A percentile compares a stretch with the other conserved stretches of the same genome.
Evolutionary conservation across 2,888 invertebrate genomes (phyloP).

Genomic region (Liodrosophila aerea): DNA sequence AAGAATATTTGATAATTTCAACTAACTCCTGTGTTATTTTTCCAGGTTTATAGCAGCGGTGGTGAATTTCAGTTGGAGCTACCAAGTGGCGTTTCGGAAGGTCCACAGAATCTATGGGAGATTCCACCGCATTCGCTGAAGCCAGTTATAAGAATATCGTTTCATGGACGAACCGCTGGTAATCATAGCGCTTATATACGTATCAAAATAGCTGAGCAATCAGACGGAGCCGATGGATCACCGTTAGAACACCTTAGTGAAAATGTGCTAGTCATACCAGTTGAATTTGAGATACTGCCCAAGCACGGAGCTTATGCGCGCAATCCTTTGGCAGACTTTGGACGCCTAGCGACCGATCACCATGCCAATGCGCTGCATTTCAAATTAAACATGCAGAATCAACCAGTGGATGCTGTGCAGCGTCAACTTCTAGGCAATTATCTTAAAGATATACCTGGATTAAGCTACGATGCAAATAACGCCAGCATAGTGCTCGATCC

Average conservation of each 20-base stretch:
- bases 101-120: conserved; percentile 92
- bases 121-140: conserved; percentile 94
- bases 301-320: conserved; percentile 89
- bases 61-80: conserved; percentile 94
- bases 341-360: conserved; percentile 86
- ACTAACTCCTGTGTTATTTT: not conserved
- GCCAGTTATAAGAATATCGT: conserved; percentile 92
- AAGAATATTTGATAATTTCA: too few species aligned
- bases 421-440: conserved; percentile 47
- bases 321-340: conserved; percentile 91
- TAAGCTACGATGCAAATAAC: conserved; percentile 63
- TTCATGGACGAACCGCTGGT: conserved; percentile 89
- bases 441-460: conserved; percentile 59
- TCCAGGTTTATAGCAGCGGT: conserved; percentile 91
- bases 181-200: conserved; percentile 94
- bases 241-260: conserved; percentile 56
- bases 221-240: conserved; percentile 20
- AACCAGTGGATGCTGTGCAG: conserved; percentile 33
- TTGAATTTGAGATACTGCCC: conserved; percentile 91
- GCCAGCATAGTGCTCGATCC: conserved; percentile 78
- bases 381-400: conserved; percentile 81
- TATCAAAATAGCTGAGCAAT: conserved; percentile 80
- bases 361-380: conserved; percentile 83
- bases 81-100: conserved; percentile 89
- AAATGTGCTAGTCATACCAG: conserved; percentile 87